phyloP scores from a whole-genome alignment of 2,113 vertebrate species.

The Marmota flaviventris region DNA sequence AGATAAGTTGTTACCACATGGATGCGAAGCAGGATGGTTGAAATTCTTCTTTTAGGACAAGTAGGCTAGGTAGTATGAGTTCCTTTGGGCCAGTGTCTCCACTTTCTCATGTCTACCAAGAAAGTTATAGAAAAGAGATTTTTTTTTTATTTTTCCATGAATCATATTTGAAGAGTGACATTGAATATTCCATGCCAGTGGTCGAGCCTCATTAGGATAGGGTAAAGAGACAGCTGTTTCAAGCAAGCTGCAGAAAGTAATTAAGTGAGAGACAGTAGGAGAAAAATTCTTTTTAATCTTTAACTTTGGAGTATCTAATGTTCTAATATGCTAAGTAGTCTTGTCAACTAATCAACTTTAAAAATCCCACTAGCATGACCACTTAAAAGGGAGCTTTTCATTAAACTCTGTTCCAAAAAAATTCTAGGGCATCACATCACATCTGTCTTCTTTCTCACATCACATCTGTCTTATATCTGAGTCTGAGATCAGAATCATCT shows the following conservation, averaged over 20 bases:
- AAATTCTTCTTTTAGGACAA: neutral
- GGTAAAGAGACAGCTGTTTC: slow-evolving; percentile 72
- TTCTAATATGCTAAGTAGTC: slow-evolving; percentile 74
- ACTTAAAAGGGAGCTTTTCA: slow-evolving; percentile 68
- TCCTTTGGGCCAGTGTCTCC: neutral
- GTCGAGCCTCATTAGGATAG: slow-evolving; percentile 58
- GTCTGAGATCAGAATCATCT: slow-evolving; percentile 43
- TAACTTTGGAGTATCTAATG: slow-evolving; percentile 68
- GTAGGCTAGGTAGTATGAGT: neutral
- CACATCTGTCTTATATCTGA: slow-evolving; percentile 47
- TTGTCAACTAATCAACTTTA: slow-evolving; percentile 77
- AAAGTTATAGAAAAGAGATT: neutral
- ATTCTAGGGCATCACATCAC: slow-evolving; percentile 46
- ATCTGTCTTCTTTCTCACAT: slow-evolving; percentile 67
- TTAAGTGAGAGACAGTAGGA: slow-evolving; percentile 70
- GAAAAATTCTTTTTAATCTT: slow-evolving; percentile 73
- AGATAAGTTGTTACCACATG: neutral
- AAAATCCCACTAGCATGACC: slow-evolving; percentile 67
- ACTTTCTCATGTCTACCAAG: neutral
- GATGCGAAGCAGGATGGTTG: neutral
- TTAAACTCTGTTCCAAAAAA: slow-evolving; percentile 65
- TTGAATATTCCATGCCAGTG: slow-evolving; percentile 47
- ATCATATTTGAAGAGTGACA: slow-evolving; percentile 63
- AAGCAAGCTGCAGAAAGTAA: slow-evolving; percentile 68
- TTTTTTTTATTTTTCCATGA: slow-evolving; percentile 58